Conservation (phyloP, 2,797 vertebrate species). For the Melanotaenia parkinsoni region DNA sequence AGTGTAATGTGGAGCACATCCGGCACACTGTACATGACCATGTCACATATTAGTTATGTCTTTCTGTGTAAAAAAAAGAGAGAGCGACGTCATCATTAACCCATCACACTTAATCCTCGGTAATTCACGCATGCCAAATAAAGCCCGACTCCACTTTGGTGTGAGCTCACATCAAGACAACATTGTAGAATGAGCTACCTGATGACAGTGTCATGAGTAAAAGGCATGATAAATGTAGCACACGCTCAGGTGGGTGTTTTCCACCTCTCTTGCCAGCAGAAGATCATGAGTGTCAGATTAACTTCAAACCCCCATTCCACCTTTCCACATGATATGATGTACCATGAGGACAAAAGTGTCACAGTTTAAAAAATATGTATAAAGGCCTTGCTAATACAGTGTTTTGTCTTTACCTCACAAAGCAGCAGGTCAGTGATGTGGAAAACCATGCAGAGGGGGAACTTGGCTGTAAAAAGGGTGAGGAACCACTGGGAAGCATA, state of each 20-base stretch:
- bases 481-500: constrained; percentile 99
- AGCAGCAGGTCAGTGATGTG: constrained; percentile 98
- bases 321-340: not conserved
- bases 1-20: constrained; percentile 20
- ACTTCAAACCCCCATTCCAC: not conserved
- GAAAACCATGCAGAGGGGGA: constrained; percentile 99
- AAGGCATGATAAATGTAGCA: not conserved
- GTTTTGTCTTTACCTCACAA: constrained; percentile 87
- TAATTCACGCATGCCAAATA: not conserved
- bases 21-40: constrained; percentile 1
- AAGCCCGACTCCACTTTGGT: not conserved
- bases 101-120: not conserved
- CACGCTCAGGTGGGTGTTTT: not conserved
- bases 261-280: no score
- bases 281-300: not conserved
- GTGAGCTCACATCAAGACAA: not conserved
- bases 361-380: not conserved
- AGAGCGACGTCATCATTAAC: not conserved
- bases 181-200: not conserved
- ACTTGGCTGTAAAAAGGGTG: constrained; percentile 98
- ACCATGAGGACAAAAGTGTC: not conserved
- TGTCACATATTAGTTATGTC: no score
- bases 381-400: not conserved
- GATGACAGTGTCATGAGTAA: not conserved
- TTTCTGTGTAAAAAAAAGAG: no score